These are phyloP conservation scores for Thecophora atra DNA, from an alignment of 2,888 invertebrate species.

Conservation along the genomic window DNA sequence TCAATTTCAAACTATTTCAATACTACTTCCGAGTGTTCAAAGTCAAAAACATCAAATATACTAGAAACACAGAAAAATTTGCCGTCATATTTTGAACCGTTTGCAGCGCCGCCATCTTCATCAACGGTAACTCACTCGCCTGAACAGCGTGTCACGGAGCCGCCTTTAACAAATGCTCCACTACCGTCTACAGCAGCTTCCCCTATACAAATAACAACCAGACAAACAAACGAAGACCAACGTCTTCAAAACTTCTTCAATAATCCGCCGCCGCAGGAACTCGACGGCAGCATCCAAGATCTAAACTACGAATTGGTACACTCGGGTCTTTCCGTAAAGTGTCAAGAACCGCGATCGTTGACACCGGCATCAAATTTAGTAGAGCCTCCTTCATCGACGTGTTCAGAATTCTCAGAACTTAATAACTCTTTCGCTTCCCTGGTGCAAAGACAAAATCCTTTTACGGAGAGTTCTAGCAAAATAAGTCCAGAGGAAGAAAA, in stretches of 20 bases:
- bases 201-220: constrained; percentile 39
- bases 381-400: constrained; percentile 64
- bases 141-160: background rate
- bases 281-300: constrained; percentile 57
- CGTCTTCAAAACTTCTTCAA: constrained; percentile 65
- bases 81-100: constrained; percentile 54
- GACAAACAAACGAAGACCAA: constrained; percentile 55
- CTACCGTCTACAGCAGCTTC: constrained; percentile 31
- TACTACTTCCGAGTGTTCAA: constrained; percentile 39
- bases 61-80: constrained; percentile 38
- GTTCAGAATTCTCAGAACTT: constrained; percentile 62
- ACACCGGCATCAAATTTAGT: constrained; percentile 62
- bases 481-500: constrained; percentile 43
- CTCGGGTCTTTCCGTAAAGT: constrained; percentile 55
- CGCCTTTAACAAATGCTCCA: constrained; percentile 33
- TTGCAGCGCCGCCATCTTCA: constrained; percentile 37
- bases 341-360: constrained; percentile 55
- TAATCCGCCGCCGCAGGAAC: constrained; percentile 63
- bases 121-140: background rate
- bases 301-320: constrained; percentile 64
- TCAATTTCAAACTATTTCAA: constrained; percentile 51
- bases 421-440: constrained; percentile 47
- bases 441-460: constrained; percentile 40
- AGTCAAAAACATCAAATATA: constrained; percentile 25
- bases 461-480: constrained; percentile 42